A percentile compares a stretch with the other conserved stretches of the same genome.
Conservation (phyloP, 2,888 invertebrate genomes). For the Sepioteuthis lessoniana region DNA sequence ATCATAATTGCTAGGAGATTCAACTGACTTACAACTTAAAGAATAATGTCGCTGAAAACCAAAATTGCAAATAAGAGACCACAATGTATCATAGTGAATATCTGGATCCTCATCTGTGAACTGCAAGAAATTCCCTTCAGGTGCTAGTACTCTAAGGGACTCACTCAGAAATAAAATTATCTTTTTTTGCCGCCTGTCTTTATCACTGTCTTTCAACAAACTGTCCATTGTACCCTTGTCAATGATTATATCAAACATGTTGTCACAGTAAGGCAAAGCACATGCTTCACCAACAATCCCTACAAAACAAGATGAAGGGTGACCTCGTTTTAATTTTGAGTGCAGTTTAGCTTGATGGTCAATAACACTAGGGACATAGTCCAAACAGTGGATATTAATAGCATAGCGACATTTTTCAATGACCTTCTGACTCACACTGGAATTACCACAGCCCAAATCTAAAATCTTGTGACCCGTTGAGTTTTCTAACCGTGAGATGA, state of each 20-base stretch:
- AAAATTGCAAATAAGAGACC: neutral
- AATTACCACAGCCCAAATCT: constrained; percentile 54
- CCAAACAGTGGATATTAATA: constrained; percentile 51
- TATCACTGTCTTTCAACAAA: constrained; percentile 50
- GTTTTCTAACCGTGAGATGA: constrained; percentile 44
- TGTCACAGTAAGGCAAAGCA: constrained; percentile 51
- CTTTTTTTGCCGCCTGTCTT: constrained; percentile 41
- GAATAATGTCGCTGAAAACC: neutral
- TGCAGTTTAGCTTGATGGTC: constrained; percentile 49
- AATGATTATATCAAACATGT: constrained; percentile 51
- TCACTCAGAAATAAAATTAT: constrained; percentile 49
- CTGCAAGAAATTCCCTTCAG: constrained; percentile 52
- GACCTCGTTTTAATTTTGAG: neutral
- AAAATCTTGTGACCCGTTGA: constrained; percentile 45
- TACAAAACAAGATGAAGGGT: constrained; percentile 46
- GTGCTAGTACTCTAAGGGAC: constrained; percentile 43
- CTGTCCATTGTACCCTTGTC: constrained; percentile 56
- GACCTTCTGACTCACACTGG: constrained; percentile 49
- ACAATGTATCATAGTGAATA: constrained; percentile 45
- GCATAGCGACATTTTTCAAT: constrained; percentile 40
- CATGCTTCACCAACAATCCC: constrained; percentile 52
- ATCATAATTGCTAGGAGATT: neutral
- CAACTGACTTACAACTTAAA: neutral
- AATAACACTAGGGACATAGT: constrained; percentile 51
- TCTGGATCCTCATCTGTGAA: constrained; percentile 56